Percentiles rank a stretch among this genome's conserved stretches.
phyloP scores from a whole-genome alignment of 1,140 invertebrate species.

The Linepithema humile region DNA sequence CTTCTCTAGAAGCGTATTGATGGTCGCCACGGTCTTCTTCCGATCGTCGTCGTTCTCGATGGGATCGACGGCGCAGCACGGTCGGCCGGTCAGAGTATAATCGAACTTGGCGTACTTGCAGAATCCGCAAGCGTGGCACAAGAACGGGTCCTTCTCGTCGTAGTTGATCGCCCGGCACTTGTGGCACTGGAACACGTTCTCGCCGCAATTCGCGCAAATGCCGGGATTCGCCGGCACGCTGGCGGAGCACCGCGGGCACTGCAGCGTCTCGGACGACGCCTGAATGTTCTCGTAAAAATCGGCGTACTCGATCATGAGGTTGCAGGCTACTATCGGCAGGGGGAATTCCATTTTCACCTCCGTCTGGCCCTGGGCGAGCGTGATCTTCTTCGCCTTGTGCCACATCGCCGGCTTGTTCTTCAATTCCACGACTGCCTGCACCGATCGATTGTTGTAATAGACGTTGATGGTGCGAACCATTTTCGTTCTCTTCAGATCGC shows the following conservation, averaged over 20 bases:
- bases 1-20: slow-evolving; percentile 96
- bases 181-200: slow-evolving; percentile 99
- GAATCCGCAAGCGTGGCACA: slow-evolving; percentile 99
- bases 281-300: slow-evolving; percentile 97
- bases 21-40: slow-evolving; percentile 96
- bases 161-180: slow-evolving; percentile 99
- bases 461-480: slow-evolving; percentile 98
- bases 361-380: slow-evolving; percentile 94
- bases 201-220: slow-evolving; percentile 98
- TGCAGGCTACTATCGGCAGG: slow-evolving; percentile 98
- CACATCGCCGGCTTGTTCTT: slow-evolving; percentile 98
- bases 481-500: slow-evolving; percentile 97
- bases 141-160: slow-evolving; percentile 99
- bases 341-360: slow-evolving; percentile 98
- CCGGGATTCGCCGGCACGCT: slow-evolving; percentile 98
- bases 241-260: slow-evolving; percentile 98
- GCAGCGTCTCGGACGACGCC: slow-evolving; percentile 94
- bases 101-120: slow-evolving; percentile 99
- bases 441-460: slow-evolving; percentile 98
- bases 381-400: slow-evolving; percentile 98
- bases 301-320: slow-evolving; percentile 99
- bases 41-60: slow-evolving; percentile 99
- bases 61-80: slow-evolving; percentile 97
- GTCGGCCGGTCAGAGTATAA: slow-evolving; percentile 94
- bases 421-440: slow-evolving; percentile 98